These are phyloP conservation scores for Bombus superbus DNA, from an alignment of 1,140 invertebrate species.

Conservation along the genomic window DNA sequence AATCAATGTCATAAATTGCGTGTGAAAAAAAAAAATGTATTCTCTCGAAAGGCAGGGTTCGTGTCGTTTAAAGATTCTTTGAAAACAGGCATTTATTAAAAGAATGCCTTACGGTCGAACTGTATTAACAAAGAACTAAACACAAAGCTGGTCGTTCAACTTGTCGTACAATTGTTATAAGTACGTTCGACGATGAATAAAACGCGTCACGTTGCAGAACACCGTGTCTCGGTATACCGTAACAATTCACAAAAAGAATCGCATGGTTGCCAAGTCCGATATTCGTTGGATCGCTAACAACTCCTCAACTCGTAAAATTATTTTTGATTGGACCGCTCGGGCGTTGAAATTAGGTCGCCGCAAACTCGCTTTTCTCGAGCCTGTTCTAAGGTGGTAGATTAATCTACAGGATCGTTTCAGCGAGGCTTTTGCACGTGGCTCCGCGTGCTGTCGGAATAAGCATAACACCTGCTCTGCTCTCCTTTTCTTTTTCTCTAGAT, in stretches of 20 bases:
- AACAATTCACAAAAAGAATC: background rate
- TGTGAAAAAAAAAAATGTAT: too few relatives aligned
- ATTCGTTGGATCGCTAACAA: background rate
- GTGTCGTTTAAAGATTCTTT: too few relatives aligned
- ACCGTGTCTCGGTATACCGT: background rate
- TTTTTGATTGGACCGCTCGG: conserved; percentile 27
- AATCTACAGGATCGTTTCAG: conserved; percentile 8
- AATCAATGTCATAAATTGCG: too few relatives aligned
- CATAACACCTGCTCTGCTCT: conserved; percentile 3
- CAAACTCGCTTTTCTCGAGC: background rate
- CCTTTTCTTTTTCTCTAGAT: background rate
- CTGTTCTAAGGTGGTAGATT: background rate
- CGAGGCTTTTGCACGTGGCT: conserved; percentile 13
- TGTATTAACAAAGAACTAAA: background rate
- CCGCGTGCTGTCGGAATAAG: background rate
- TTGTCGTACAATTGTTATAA: background rate
- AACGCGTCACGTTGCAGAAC: background rate
- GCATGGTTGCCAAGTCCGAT: background rate
- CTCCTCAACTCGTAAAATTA: conserved; percentile 25
- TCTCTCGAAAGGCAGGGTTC: too few relatives aligned
- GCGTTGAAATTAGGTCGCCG: conserved; percentile 14
- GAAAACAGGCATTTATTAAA: too few relatives aligned
- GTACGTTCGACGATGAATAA: background rate
- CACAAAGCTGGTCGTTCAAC: background rate
- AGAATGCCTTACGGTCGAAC: too few relatives aligned